A percentile compares a stretch with the other conserved stretches of the same genome.
Evolutionary conservation across 2,888 invertebrate species (phyloP).

Genomic region (Hemistola chrysoprasaria): DNA sequence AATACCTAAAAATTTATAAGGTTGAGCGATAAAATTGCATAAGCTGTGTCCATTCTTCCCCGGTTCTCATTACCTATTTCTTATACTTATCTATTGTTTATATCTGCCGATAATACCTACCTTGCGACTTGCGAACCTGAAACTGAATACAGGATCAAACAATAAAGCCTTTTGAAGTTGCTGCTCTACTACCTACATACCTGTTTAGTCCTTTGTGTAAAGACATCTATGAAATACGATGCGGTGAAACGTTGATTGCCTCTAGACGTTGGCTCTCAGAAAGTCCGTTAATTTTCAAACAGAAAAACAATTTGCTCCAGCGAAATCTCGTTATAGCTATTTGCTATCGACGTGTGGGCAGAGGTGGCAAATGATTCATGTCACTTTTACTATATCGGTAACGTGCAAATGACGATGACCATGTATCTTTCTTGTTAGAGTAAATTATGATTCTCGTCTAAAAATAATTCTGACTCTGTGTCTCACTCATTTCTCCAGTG

Average conservation of each 20-base stretch:
- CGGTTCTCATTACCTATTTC: too few relatives aligned
- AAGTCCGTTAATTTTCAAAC: slow-evolving; percentile 13
- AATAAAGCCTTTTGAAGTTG: slow-evolving; percentile 10
- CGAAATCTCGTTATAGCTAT: slow-evolving; percentile 32
- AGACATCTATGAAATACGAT: slow-evolving; percentile 8
- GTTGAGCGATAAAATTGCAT: too few relatives aligned
- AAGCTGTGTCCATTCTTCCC: too few relatives aligned
- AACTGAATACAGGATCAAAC: slow-evolving; percentile 6
- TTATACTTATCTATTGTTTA: too few relatives aligned
- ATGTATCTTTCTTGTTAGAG: slow-evolving; percentile 36
- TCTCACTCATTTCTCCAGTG: slow-evolving; percentile 24
- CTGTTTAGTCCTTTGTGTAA: slow-evolving; percentile 7
- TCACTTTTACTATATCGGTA: slow-evolving; percentile 39
- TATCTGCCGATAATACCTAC: too few relatives aligned
- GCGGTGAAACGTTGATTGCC: slow-evolving; percentile 9
- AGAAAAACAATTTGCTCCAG: slow-evolving; percentile 34
- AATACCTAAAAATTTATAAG: too few relatives aligned
- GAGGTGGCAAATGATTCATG: slow-evolving; percentile 41
- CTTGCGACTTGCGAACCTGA: neutral
- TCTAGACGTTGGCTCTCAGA: slow-evolving; percentile 9
- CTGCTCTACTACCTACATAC: too few relatives aligned
- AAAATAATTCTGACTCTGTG: slow-evolving; percentile 24
- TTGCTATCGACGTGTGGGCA: slow-evolving; percentile 37
- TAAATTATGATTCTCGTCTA: slow-evolving; percentile 31
- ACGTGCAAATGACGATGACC: slow-evolving; percentile 33